phyloP scores from a whole-genome alignment of 2,113 vertebrate genomes.

The Notarius quadriscutis region DNA sequence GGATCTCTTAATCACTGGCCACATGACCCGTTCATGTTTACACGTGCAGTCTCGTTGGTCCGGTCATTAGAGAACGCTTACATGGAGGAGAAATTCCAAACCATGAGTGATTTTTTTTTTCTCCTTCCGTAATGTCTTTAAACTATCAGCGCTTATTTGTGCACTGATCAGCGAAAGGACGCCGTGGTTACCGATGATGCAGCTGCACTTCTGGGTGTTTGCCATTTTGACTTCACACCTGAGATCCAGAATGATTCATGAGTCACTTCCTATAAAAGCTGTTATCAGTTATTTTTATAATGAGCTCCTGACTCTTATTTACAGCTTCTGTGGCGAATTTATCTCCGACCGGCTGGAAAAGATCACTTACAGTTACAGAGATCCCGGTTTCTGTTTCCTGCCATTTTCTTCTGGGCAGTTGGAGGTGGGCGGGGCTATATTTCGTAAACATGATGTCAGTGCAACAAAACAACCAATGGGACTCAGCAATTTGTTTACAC shows the following conservation, averaged over 20 bases:
- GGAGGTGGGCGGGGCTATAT: not conserved
- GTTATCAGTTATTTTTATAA: not conserved
- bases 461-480: not conserved
- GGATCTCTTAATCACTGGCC: slow-evolving; percentile 38
- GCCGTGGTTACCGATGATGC: not conserved
- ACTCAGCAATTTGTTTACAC: not conserved
- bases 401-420: not conserved
- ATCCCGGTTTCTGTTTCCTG: not conserved
- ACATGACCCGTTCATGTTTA: slow-evolving; percentile 40
- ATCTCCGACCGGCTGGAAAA: not conserved
- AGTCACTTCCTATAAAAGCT: not conserved
- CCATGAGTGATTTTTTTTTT: not conserved
- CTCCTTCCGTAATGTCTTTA: not conserved
- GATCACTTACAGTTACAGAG: not conserved
- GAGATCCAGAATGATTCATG: not conserved
- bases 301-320: not conserved
- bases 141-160: not conserved
- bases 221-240: not conserved
- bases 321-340: not conserved
- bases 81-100: slow-evolving; percentile 37
- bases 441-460: not conserved
- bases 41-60: slow-evolving; percentile 28
- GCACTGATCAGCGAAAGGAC: not conserved
- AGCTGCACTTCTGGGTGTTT: not conserved
- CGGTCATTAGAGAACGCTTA: slow-evolving; percentile 8